A percentile compares a stretch with the other conserved stretches of the same genome.
Conservation (phyloP, 2,888 invertebrate species). For the Peribatodes rhomboidaria region DNA sequence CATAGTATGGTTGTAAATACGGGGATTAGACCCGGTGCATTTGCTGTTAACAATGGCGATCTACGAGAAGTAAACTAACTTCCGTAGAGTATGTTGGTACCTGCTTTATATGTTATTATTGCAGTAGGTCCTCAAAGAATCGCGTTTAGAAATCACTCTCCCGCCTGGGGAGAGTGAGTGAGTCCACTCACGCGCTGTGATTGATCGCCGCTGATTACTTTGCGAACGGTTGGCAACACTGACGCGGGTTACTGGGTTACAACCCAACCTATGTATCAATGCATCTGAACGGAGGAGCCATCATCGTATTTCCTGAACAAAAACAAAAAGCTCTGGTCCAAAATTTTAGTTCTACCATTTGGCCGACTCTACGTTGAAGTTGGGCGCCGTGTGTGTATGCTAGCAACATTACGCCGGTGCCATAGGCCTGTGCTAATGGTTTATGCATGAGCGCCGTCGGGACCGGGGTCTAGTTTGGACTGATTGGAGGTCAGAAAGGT, state of each 20-base stretch:
- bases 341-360: neutral
- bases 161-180: too few relatives aligned
- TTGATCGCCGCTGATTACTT: constrained; percentile 22
- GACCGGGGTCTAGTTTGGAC: constrained; percentile 17
- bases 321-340: neutral
- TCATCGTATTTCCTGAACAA: neutral
- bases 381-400: neutral
- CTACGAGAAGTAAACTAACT: neutral
- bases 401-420: constrained; percentile 13
- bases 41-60: too few relatives aligned
- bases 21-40: too few relatives aligned
- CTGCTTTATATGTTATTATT: too few relatives aligned
- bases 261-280: neutral
- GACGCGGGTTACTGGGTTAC: constrained; percentile 5
- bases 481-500: constrained; percentile 20
- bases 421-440: constrained; percentile 19
- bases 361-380: neutral
- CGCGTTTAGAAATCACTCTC: constrained; percentile 5
- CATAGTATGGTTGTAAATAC: too few relatives aligned
- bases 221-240: constrained; percentile 14
- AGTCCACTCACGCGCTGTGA: constrained; percentile 21
- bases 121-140: too few relatives aligned
- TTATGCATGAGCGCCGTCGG: constrained; percentile 17
- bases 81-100: neutral
- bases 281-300: neutral